Evolutionary conservation across 2,888 invertebrate genomes (phyloP).

Genomic region (Leptogaster cylindrica): DNA sequence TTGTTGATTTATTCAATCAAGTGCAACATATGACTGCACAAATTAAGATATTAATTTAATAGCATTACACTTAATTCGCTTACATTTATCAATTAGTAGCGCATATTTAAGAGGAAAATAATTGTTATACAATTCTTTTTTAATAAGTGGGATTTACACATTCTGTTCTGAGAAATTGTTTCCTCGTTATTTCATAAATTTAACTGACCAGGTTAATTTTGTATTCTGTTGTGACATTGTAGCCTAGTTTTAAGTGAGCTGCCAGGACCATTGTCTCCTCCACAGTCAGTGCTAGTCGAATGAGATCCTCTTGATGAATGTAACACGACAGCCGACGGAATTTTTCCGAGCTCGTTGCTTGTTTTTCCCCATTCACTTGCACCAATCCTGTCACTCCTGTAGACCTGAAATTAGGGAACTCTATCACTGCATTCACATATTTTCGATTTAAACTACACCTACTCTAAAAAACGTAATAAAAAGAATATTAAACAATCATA

Average conservation of each 20-base stretch:
- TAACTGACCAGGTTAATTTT: slow-evolving; percentile 73
- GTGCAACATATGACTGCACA: too few relatives aligned
- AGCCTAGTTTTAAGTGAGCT: slow-evolving; percentile 81
- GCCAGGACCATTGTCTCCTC: slow-evolving; percentile 84
- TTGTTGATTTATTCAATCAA: too few relatives aligned
- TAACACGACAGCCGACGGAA: slow-evolving; percentile 80
- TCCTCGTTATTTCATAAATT: too few relatives aligned
- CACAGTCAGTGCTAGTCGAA: slow-evolving; percentile 77
- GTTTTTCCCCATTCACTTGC: slow-evolving; percentile 71
- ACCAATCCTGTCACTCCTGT: slow-evolving; percentile 76
- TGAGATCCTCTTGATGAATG: slow-evolving; percentile 83
- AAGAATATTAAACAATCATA: too few relatives aligned
- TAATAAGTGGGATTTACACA: too few relatives aligned
- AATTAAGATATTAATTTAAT: background rate
- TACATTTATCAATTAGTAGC: background rate
- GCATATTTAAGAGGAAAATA: too few relatives aligned
- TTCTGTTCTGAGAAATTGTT: too few relatives aligned
- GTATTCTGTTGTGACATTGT: slow-evolving; percentile 69
- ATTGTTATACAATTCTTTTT: too few relatives aligned
- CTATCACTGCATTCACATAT: background rate
- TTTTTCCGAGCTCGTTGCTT: slow-evolving; percentile 68
- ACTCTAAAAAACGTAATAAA: background rate
- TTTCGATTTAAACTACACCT: background rate
- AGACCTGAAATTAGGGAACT: slow-evolving; percentile 62
- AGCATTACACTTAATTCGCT: background rate